Evolutionary conservation across 2,113 vertebrate genomes (phyloP).

Genomic region (Hemicordylus capensis): DNA sequence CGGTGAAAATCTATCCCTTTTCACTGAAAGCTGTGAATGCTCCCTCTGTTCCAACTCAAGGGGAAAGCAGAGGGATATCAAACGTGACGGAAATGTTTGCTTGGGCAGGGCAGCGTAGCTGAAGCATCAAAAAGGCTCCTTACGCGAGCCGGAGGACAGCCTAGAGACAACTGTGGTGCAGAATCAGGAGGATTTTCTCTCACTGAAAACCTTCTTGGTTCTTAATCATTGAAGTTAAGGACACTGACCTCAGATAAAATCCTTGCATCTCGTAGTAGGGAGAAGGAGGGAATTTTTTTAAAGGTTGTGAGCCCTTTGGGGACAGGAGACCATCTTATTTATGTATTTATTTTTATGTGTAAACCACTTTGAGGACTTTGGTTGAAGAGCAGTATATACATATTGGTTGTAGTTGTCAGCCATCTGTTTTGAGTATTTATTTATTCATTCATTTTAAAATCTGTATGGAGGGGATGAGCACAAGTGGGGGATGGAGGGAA

Average conservation of each 20-base stretch:
- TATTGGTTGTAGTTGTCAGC: too few species aligned
- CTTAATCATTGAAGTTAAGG: neutral
- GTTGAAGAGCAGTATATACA: too few species aligned
- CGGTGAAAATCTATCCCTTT: conserved; percentile 45
- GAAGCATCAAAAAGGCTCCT: conserved; percentile 16
- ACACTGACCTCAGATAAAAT: neutral
- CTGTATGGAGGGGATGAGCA: neutral
- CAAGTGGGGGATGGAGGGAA: too few species aligned
- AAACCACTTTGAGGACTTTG: too few species aligned
- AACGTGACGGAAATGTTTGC: neutral
- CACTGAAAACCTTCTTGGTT: neutral
- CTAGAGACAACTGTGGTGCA: neutral
- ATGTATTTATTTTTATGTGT: too few species aligned
- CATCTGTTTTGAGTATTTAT: neutral
- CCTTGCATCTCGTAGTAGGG: neutral
- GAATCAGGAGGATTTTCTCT: neutral
- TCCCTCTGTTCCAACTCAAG: conserved; percentile 10
- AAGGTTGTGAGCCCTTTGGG: too few species aligned
- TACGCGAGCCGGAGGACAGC: conserved; percentile 12
- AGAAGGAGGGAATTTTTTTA: too few species aligned
- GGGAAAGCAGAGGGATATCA: conserved; percentile 30
- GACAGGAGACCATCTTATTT: too few species aligned
- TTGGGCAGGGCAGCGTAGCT: conserved; percentile 20
- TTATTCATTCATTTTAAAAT: neutral
- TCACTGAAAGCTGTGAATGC: conserved; percentile 37